Evolutionary conservation across 2,797 vertebrate species (phyloP).

Genomic region (Novumbra hubbsi): DNA sequence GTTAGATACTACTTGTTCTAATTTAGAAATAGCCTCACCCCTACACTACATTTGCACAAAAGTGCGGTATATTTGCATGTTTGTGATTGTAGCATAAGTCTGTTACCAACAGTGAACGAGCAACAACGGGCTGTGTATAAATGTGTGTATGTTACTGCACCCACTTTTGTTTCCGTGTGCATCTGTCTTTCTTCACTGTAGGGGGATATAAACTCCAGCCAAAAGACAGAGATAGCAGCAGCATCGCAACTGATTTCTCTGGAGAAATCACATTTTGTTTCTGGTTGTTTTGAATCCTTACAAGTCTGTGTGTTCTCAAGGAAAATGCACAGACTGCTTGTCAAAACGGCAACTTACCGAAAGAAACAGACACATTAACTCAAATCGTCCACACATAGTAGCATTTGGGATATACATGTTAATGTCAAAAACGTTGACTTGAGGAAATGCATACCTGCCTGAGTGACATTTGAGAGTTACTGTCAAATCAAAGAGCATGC

Average conservation of each 20-base stretch:
- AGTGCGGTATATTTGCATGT: neutral
- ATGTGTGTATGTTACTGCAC: neutral
- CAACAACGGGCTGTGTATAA: neutral
- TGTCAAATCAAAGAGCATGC: neutral
- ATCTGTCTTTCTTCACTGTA: no score
- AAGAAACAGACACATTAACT: conserved; percentile 62
- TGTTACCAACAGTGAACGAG: neutral
- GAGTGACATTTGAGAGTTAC: conserved; percentile 46
- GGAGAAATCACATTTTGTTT: conserved; percentile 23
- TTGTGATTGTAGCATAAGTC: neutral
- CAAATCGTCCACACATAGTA: conserved; percentile 33
- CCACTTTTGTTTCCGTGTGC: neutral
- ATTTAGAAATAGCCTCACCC: neutral
- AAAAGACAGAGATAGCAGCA: conserved; percentile 8
- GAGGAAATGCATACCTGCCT: conserved; percentile 46
- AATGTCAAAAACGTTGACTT: neutral
- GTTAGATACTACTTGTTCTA: neutral
- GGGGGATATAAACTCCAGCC: neutral
- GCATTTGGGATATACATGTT: no score
- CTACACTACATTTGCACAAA: neutral
- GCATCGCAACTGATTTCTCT: conserved; percentile 31
- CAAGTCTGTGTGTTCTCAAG: conserved; percentile 52
- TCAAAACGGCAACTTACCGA: conserved; percentile 62
- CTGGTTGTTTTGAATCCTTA: conserved; percentile 12
- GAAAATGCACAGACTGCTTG: conserved; percentile 53